Percentiles rank a stretch among this genome's conserved stretches.
These are phyloP conservation scores for Trissolcus brochymenae DNA, from an alignment of 2,888 invertebrate genomes.

Conservation along the genomic window DNA sequence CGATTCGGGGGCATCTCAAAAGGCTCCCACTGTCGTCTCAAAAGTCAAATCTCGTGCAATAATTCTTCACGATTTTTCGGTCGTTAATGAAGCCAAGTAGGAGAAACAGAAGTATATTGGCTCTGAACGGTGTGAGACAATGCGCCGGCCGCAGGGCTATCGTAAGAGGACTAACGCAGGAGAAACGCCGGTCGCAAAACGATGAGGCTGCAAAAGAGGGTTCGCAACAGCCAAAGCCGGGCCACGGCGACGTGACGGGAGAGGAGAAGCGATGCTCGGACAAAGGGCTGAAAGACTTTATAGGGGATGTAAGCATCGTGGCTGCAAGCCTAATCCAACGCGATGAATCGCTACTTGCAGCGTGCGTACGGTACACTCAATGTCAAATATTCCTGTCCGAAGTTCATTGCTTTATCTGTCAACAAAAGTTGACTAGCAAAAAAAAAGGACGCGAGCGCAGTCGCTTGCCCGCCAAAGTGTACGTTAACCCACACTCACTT, in stretches of 20 bases:
- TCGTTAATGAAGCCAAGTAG: constrained; percentile 74
- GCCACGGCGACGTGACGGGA: constrained; percentile 35
- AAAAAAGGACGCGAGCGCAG: constrained; percentile 35
- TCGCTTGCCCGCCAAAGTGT: constrained; percentile 32
- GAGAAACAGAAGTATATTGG: constrained; percentile 72
- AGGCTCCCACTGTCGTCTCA: constrained; percentile 18
- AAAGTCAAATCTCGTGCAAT: constrained; percentile 60
- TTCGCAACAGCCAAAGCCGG: constrained; percentile 50
- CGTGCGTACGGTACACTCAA: constrained; percentile 70
- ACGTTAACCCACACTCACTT: constrained; percentile 31
- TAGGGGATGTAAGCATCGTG: constrained; percentile 75
- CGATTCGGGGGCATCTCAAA: constrained; percentile 17
- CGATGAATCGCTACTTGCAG: constrained; percentile 74
- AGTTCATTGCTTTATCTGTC: constrained; percentile 56
- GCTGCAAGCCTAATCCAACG: constrained; percentile 75
- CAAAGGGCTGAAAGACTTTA: constrained; percentile 66
- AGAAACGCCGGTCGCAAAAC: constrained; percentile 54
- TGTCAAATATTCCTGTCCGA: constrained; percentile 67
- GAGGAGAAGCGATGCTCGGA: constrained; percentile 52
- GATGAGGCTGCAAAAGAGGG: constrained; percentile 60
- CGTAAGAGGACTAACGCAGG: constrained; percentile 69
- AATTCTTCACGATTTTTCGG: constrained; percentile 66
- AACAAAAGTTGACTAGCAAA: constrained; percentile 39
- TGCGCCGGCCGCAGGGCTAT: constrained; percentile 75
- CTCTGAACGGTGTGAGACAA: constrained; percentile 71